Percentiles rank a stretch among this genome's conserved stretches.
phyloP scores from a whole-genome alignment of 2,888 invertebrate species.

The Bugula neritina region DNA sequence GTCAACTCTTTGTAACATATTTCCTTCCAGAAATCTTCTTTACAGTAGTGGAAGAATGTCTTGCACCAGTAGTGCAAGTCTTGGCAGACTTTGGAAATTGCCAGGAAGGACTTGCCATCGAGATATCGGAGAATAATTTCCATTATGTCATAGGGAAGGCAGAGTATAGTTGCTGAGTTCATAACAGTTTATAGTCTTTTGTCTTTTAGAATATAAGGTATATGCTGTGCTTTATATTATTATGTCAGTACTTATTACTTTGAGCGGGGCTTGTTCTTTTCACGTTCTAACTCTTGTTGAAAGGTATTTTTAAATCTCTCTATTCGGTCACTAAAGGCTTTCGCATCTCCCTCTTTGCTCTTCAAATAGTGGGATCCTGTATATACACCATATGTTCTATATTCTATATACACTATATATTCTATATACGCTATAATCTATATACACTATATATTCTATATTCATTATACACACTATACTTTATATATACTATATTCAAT shows the following conservation, averaged over 20 bases:
- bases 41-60: not conserved
- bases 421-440: too few species aligned
- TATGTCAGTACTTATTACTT: too few species aligned
- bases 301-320: slow-evolving; percentile 14
- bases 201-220: too few species aligned
- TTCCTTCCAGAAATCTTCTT: not conserved
- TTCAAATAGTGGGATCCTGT: not conserved
- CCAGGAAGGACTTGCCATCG: not conserved
- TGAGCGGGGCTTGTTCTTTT: slow-evolving; percentile 22
- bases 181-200: too few species aligned
- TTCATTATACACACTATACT: too few species aligned
- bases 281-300: not conserved
- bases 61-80: not conserved
- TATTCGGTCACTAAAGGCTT: not conserved
- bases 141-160: not conserved
- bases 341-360: not conserved
- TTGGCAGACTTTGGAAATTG: not conserved
- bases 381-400: too few species aligned
- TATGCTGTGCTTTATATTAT: too few species aligned
- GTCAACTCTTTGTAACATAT: not conserved
- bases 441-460: too few species aligned
- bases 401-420: too few species aligned
- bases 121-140: not conserved
- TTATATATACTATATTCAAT: too few species aligned
- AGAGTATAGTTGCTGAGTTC: too few species aligned